Base-by-base conservation (phyloP, 2,797 vertebrate genomes). In the Pangasius krempfi region DNA sequence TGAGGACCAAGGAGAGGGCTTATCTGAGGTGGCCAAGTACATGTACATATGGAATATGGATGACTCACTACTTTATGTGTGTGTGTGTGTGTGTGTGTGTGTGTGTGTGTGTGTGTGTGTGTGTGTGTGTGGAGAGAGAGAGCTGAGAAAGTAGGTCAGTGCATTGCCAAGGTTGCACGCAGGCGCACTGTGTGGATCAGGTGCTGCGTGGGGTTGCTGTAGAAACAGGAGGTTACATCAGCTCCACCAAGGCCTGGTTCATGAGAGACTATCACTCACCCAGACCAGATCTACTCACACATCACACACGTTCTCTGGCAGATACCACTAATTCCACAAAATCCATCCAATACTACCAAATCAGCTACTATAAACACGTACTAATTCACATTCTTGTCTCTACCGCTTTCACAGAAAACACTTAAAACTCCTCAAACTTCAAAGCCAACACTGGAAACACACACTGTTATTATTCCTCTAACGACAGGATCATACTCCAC, bases 81-180 rank as follows among this genome's bases (percentile, higher is more conserved):
- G 66, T 64, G 58, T 87, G 62, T 50, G 52, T 88, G 86, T 88
- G 86, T 86, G 88, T 76, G 25, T 64, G 73, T 25, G 44, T 56
- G 60, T 83, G 81, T 84, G 84, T 52, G 54, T 58, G 50, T 83
- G 83, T 88, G 86, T 82, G 85, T 75, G 90, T 14, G 89, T 87
- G 91, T 88, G 86, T 89, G 88, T 89, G 66, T 84, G 84, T 89
- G 86, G 70, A n/a, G 12, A 88, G 75, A 37, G 12, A 88, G 91
- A 92, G 92, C 90, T 92, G 92, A 82, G 92, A 94, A 96, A 95
- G 95, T 96, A 95, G 95, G 95, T 96, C 95, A 96, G 93, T 27
- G 91, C 93, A 90, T 90, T 93, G 93, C 92, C 89, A 92, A 90
- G 93, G 93, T 92, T 94, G 93, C 90, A 93, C 93, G 93, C 95